These are phyloP conservation scores for Drosophila pseudoananassae DNA, from an alignment of 1,140 invertebrate genomes.

Conservation along the genomic window DNA sequence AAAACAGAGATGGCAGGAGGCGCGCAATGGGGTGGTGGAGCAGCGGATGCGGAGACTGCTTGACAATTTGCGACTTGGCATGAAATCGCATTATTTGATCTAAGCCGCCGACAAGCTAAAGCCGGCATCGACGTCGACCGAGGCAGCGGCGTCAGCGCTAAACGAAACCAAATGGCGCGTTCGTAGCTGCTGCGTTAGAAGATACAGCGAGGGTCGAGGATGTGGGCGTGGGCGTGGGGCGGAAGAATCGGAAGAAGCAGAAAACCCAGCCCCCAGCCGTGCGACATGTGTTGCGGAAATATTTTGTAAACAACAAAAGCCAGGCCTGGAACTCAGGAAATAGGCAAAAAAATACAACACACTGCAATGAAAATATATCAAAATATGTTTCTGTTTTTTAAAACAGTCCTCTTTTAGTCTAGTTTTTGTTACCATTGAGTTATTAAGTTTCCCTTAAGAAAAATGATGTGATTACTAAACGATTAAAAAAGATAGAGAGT, in stretches of 20 bases:
- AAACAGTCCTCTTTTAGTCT: too few species aligned
- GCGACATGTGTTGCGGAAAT: slow-evolving; percentile 81
- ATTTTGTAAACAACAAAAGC: slow-evolving; percentile 62
- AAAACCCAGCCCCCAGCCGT: slow-evolving; percentile 45
- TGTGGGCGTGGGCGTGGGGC: slow-evolving; percentile 1
- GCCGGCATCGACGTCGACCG: background rate
- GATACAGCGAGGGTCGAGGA: background rate
- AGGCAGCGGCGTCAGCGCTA: slow-evolving; percentile 41
- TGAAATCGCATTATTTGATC: slow-evolving; percentile 83
- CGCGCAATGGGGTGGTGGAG: background rate
- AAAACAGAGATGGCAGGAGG: background rate
- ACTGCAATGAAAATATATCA: background rate
- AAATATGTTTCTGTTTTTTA: too few species aligned
- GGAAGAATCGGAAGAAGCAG: slow-evolving; percentile 23
- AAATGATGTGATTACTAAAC: too few species aligned
- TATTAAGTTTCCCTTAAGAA: too few species aligned
- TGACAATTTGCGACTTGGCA: slow-evolving; percentile 82
- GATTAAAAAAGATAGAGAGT: too few species aligned
- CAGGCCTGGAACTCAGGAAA: slow-evolving; percentile 40
- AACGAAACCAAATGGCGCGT: slow-evolving; percentile 81
- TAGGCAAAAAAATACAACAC: slow-evolving; percentile 18
- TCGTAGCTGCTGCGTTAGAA: slow-evolving; percentile 43
- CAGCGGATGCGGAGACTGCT: slow-evolving; percentile 64
- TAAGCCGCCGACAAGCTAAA: slow-evolving; percentile 64
- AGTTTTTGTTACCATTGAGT: too few species aligned